Evolutionary conservation across 2,113 vertebrate species (phyloP), one percentile per base, ranked within the genome.

Genomic region (Dendrocopos noguchii): DNA sequence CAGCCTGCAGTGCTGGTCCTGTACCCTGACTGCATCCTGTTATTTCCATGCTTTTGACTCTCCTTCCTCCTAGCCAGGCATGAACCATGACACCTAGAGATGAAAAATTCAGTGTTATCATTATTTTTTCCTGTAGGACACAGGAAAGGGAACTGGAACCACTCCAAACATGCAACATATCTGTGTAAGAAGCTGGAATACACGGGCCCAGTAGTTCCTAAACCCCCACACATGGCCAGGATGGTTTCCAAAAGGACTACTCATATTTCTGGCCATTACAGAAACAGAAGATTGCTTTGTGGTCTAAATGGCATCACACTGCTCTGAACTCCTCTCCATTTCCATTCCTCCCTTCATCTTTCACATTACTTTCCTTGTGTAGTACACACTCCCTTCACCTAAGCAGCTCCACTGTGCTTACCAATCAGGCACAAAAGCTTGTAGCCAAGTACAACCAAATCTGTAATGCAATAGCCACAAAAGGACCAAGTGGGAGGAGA

Each of bases 401-500:
- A 42, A 72, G 34, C 59, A 9, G 5, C 13, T 75, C 66, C 24
- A 13, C 33, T 67, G 28, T 68, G 50, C 63, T 67, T 67, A 52
- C 16, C 42, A 20, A 39, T 33, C n/a, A 4, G 4, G 33, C 33
- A 61, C 13, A 72, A 84, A 56, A 81, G 29, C 31, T 53, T 44
- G 42, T 2, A 53, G 33, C 15, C 20, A 84, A 82, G 79, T 56
- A 67, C 57, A 36, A 80, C 61, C 59, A 80, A 21, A 22, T 25
- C 42, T 10, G 1, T 27, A 22, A 65, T 25, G 34, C 4, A 82
- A 61, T 31, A 94, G 87, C 52, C 52, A 64, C 0, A 0, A 83
- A 12, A 91, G 34, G 34, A 78, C 33, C 15, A 84, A 60, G 27
- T 46, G 80, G 25, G 28, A 91, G 16, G 15, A 71, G 83, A 78